Percentiles rank a stretch among this genome's conserved stretches.
These are phyloP conservation scores for Myrmecobius fasciatus DNA, from an alignment of 2,113 vertebrate species.

Conservation along the genomic window DNA sequence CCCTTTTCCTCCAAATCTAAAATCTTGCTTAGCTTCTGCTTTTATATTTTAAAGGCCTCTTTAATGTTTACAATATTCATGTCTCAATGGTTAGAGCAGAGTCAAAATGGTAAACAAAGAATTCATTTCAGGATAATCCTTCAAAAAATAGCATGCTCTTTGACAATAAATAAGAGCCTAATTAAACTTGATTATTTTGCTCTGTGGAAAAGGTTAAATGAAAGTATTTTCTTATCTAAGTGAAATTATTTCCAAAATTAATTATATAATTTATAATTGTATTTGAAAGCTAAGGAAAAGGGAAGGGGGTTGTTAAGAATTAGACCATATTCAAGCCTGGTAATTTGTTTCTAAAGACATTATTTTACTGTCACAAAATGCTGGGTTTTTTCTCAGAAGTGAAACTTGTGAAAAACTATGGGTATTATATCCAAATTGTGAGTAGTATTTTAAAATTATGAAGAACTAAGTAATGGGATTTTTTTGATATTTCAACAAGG, in stretches of 20 bases:
- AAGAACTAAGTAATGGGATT: slow-evolving; percentile 22
- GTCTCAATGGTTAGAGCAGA: slow-evolving; percentile 48
- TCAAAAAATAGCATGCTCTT: slow-evolving; percentile 66
- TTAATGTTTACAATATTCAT: slow-evolving; percentile 54
- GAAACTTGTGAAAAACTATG: slow-evolving; percentile 39
- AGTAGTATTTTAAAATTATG: slow-evolving; percentile 54
- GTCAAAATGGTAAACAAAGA: not conserved
- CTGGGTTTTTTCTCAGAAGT: slow-evolving; percentile 37
- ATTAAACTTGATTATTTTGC: slow-evolving; percentile 75
- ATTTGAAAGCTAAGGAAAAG: slow-evolving; percentile 61
- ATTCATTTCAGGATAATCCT: slow-evolving; percentile 59
- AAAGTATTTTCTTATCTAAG: slow-evolving; percentile 72
- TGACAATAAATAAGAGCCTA: slow-evolving; percentile 73
- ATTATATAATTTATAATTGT: slow-evolving; percentile 63
- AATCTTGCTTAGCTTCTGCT: not conserved
- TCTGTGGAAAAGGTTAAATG: slow-evolving; percentile 74
- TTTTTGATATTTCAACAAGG: slow-evolving; percentile 41
- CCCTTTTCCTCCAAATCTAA: not conserved
- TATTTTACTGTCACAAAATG: not conserved
- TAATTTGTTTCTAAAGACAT: slow-evolving; percentile 24
- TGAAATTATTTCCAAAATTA: slow-evolving; percentile 76
- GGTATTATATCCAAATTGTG: slow-evolving; percentile 33
- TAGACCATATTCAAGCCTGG: slow-evolving; percentile 3
- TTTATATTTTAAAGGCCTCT: not conserved
- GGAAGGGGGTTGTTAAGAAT: slow-evolving; percentile 17